phyloP scores from a whole-genome alignment of 2,797 vertebrate genomes.

The Lepus oiostolus region DNA sequence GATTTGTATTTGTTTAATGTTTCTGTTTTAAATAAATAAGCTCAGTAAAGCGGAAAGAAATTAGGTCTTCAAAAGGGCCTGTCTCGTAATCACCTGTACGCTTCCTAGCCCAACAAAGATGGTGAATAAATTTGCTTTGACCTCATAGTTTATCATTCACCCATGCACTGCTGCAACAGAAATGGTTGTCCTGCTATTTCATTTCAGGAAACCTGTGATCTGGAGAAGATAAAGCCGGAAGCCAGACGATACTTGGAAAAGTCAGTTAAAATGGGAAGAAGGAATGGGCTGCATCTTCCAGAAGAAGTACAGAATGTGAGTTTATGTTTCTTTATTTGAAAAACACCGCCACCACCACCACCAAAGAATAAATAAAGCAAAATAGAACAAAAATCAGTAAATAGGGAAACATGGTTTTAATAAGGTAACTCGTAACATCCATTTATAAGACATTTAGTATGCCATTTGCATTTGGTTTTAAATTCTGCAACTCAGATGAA shows the following conservation, averaged over 20 bases:
- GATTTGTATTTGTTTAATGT: conserved; percentile 65
- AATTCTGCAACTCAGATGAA: conserved; percentile 24
- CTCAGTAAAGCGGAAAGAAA: conserved; percentile 63
- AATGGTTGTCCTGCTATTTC: conserved; percentile 70
- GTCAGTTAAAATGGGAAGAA: conserved; percentile 93
- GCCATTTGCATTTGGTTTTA: not conserved
- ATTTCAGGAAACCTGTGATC: conserved; percentile 91
- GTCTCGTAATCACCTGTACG: conserved; percentile 61
- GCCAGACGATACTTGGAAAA: conserved; percentile 94
- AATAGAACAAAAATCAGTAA: conserved; percentile 46
- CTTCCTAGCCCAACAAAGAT: conserved; percentile 39
- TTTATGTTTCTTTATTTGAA: conserved; percentile 61
- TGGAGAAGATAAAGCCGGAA: conserved; percentile 90
- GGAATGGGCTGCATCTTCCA: conserved; percentile 95
- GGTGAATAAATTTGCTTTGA: conserved; percentile 55
- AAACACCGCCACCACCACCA: not conserved
- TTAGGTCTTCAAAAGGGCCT: conserved; percentile 47
- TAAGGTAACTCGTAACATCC: conserved; percentile 31
- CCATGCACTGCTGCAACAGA: conserved; percentile 13
- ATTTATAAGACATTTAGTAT: conserved; percentile 11
- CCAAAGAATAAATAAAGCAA: conserved; percentile 1
- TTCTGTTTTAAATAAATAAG: conserved; percentile 60
- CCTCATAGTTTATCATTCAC: conserved; percentile 50
- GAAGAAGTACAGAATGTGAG: conserved; percentile 93
- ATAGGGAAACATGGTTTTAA: conserved; percentile 36